Conservation (phyloP, 2,113 vertebrate genomes). For the Ptilonorhynchus violaceus region DNA sequence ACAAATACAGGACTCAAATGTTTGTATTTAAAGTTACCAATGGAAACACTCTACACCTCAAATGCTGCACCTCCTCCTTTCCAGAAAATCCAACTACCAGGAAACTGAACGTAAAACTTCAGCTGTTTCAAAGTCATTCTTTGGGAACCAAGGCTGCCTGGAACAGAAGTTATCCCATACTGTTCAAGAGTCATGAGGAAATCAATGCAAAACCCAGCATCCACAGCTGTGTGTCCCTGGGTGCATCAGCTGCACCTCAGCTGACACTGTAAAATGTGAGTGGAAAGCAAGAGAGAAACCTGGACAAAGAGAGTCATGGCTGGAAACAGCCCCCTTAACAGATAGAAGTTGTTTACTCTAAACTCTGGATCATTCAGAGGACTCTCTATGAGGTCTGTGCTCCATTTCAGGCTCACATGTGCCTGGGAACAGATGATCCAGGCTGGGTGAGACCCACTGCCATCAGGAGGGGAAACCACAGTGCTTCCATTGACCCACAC, state of each 20-base stretch:
- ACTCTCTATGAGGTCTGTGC: not conserved
- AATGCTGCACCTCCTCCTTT: not conserved
- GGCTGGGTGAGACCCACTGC: not conserved
- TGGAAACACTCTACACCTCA: not conserved
- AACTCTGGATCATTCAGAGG: not conserved
- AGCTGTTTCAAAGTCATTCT: not conserved
- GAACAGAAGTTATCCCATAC: not conserved
- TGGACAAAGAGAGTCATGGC: not conserved
- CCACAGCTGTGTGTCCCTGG: not conserved
- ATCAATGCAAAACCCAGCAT: not conserved
- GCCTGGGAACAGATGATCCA: not conserved
- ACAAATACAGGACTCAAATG: not conserved
- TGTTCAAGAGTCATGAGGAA: not conserved
- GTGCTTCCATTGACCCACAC: fast-evolving
- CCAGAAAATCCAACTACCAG: not conserved
- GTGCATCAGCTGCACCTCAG: not conserved
- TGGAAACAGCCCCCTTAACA: not conserved
- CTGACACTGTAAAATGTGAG: not conserved
- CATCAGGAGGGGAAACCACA: not conserved
- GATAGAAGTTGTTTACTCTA: not conserved
- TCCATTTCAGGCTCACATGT: not conserved
- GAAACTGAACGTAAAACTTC: not conserved
- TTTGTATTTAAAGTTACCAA: not conserved
- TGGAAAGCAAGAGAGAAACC: not conserved
- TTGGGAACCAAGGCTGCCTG: not conserved